Evolutionary conservation across 1,140 invertebrate species (phyloP).

Genomic region (Trigoniulus corallinus): DNA sequence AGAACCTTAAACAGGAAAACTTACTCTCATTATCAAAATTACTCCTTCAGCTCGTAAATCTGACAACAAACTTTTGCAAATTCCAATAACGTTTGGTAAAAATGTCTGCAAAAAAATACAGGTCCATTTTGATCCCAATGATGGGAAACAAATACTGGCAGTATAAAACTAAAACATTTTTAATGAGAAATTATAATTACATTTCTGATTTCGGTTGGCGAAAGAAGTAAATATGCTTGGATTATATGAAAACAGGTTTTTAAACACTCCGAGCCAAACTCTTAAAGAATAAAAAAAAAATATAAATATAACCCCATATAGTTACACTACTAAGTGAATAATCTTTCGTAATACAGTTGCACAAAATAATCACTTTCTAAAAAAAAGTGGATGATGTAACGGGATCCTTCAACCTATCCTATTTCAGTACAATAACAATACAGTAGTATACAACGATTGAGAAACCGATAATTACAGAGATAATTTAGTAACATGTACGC

Average conservation of each 20-base stretch:
- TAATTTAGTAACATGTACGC: too few relatives aligned
- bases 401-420: too few relatives aligned
- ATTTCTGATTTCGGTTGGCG: constrained; percentile 41
- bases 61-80: constrained; percentile 47
- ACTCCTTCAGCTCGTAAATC: constrained; percentile 67
- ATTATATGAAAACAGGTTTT: constrained; percentile 58
- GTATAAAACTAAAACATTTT: too few relatives aligned
- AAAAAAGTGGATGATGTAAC: too few relatives aligned
- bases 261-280: constrained; percentile 46
- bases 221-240: constrained; percentile 65
- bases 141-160: background rate
- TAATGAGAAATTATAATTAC: too few relatives aligned
- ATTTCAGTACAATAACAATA: too few relatives aligned
- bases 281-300: too few relatives aligned
- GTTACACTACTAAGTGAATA: too few relatives aligned
- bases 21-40: constrained; percentile 46
- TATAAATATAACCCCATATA: too few relatives aligned
- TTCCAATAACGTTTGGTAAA: constrained; percentile 44
- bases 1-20: background rate
- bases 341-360: too few relatives aligned
- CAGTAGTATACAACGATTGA: too few relatives aligned
- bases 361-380: background rate
- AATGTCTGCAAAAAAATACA: constrained; percentile 24
- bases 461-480: too few relatives aligned
- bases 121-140: background rate